phyloP scores from a whole-genome alignment of 2,113 vertebrate genomes.

The Tupaia tana region DNA sequence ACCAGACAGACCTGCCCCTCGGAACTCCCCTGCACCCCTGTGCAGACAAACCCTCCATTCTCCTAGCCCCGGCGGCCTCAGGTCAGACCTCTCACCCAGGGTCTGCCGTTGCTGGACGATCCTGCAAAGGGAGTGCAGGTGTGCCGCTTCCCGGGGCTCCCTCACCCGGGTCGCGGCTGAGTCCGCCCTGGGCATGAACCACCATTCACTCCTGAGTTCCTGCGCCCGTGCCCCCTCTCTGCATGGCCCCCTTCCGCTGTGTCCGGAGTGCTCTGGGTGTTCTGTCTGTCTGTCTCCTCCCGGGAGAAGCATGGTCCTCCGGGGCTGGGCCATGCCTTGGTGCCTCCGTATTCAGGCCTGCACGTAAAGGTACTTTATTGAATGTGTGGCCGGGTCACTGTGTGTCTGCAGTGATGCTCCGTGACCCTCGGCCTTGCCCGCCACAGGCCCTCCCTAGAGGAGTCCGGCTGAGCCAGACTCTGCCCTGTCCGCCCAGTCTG shows the following conservation, averaged over 20 bases:
- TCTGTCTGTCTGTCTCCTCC: background rate
- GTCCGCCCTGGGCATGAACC: too few relatives aligned
- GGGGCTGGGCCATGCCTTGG: background rate
- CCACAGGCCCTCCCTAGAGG: background rate
- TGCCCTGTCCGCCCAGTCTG: background rate
- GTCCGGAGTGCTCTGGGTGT: background rate
- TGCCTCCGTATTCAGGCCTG: background rate
- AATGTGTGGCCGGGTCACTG: background rate
- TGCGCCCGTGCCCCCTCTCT: background rate
- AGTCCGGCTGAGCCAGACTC: background rate
- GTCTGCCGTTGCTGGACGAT: background rate
- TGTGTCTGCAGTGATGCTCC: rapidly evolving
- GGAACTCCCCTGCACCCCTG: background rate
- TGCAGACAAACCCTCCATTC: background rate
- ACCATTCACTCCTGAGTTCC: background rate
- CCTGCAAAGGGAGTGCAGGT: background rate
- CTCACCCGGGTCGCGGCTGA: too few relatives aligned
- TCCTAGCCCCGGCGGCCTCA: background rate
- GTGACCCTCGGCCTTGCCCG: background rate
- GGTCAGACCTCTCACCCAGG: background rate
- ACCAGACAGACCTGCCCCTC: background rate
- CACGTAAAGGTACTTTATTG: background rate
- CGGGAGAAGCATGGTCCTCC: background rate
- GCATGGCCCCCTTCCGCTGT: background rate
- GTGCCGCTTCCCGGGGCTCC: background rate